These are phyloP conservation scores for Adelges cooleyi DNA, from an alignment of 1,140 invertebrate species.

Conservation along the genomic window DNA sequence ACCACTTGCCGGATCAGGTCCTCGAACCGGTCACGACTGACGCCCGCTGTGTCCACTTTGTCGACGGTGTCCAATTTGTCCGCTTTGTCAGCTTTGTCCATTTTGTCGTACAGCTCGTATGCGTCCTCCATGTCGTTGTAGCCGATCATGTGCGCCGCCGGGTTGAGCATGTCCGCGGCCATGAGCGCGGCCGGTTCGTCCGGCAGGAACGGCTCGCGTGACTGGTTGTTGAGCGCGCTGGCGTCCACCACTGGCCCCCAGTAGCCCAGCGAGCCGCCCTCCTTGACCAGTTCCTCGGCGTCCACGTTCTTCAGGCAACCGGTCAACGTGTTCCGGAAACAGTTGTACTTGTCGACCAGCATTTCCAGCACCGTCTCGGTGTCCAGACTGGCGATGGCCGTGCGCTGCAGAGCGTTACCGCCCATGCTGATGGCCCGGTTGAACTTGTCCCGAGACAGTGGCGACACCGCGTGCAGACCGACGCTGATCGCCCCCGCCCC, in stretches of 20 bases:
- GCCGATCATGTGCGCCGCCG: slow-evolving; percentile 57
- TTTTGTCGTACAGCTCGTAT: slow-evolving; percentile 42
- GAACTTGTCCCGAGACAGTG: slow-evolving; percentile 48
- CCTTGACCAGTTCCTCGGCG: slow-evolving; percentile 45
- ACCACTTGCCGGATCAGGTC: slow-evolving; percentile 46
- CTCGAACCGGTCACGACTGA: slow-evolving; percentile 40
- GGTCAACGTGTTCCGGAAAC: slow-evolving; percentile 45
- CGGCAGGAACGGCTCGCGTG: slow-evolving; percentile 50
- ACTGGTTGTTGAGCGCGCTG: slow-evolving; percentile 48
- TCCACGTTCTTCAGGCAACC: slow-evolving; percentile 53
- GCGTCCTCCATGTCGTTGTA: slow-evolving; percentile 68
- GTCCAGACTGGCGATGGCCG: slow-evolving; percentile 44
- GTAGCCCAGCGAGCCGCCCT: slow-evolving; percentile 47
- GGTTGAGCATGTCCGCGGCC: slow-evolving; percentile 41
- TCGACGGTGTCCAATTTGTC: too few relatives aligned
- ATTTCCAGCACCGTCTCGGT: slow-evolving; percentile 43
- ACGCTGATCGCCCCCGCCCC: slow-evolving; percentile 63
- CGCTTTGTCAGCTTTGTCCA: slow-evolving; percentile 40
- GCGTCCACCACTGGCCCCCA: slow-evolving; percentile 65
- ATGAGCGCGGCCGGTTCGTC: slow-evolving; percentile 51
- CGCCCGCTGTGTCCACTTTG: slow-evolving; percentile 40
- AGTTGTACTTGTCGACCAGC: slow-evolving; percentile 52
- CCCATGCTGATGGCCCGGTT: slow-evolving; percentile 58
- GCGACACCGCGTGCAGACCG: slow-evolving; percentile 54
- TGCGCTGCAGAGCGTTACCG: slow-evolving; percentile 51